A percentile compares a stretch with the other conserved stretches of the same genome.
These are phyloP conservation scores for Pao palembangensis DNA, from an alignment of 2,113 vertebrate species.

Conservation along the genomic window DNA sequence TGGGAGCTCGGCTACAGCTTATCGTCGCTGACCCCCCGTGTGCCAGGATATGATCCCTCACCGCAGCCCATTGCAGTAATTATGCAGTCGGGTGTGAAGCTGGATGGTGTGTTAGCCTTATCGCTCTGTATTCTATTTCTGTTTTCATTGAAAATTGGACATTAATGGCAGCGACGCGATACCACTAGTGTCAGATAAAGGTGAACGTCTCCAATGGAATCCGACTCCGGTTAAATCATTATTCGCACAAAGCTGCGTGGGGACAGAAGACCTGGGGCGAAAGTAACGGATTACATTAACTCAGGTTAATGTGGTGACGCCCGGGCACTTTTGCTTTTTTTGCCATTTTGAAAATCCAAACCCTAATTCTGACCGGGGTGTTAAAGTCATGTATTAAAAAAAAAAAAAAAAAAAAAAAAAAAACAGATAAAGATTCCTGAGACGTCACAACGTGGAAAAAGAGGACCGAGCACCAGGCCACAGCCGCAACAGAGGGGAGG, in stretches of 20 bases:
- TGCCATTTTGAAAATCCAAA: not conserved
- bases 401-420: no score
- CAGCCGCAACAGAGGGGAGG: no score
- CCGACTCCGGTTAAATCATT: constrained; percentile 60
- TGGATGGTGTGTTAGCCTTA: constrained; percentile 70
- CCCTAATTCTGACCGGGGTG: no score
- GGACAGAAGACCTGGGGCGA: constrained; percentile 2
- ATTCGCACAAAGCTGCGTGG: constrained; percentile 39
- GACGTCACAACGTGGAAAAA: no score
- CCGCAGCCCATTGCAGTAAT: constrained; percentile 77
- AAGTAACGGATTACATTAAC: not conserved
- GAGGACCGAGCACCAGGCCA: no score
- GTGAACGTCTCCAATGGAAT: constrained; percentile 63
- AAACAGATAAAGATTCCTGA: no score
- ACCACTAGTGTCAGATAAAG: constrained; percentile 70
- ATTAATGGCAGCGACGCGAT: constrained; percentile 72
- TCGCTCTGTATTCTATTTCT: constrained; percentile 74
- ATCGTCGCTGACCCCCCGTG: constrained; percentile 73
- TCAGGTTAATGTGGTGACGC: not conserved
- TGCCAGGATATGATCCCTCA: constrained; percentile 74
- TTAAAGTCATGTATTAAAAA: no score
- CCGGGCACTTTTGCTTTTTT: not conserved
- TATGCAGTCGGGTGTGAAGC: constrained; percentile 73
- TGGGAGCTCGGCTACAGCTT: constrained; percentile 72
- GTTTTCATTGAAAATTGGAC: constrained; percentile 77